Base-by-base conservation (phyloP, 2,888 invertebrate species). In the Seira musarum region DNA sequence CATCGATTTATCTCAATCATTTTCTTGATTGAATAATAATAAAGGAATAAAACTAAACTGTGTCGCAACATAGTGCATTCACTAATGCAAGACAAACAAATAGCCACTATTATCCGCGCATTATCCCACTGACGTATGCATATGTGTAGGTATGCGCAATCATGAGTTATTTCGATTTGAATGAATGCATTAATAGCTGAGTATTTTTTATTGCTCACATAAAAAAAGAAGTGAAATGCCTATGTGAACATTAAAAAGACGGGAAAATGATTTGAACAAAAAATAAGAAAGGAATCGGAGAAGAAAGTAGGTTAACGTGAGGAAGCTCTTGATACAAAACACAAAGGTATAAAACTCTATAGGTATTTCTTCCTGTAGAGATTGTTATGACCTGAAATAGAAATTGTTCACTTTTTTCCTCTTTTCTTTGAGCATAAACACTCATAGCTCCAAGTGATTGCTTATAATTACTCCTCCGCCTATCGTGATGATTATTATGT, bases 1-100 rank as follows among this genome's bases (percentile, higher is more conserved):
- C 15, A 76, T 76, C 76, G 76, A 76, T 76, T 68, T 64, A 69
- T 63, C 68, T 22, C 40, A 57, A 73, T 64, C 53, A 30, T 13
- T 65, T 46, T 53, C 49, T 30, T 65, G 66, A 53, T 65, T 10
- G 49, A 46, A 13, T 46, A 65, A 30, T 17, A 15, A 66, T 13
- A 66, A 25, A 21, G 5, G 40, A 40, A 40, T 40, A 40, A 8
- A n/a, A n/a, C n/a, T n/a, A n/a, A 63, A 22, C 15, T 24, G 63
- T 2, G 6, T 40, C 40, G 35, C 61, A 61, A 60, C n/a, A n/a
- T n/a, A n/a, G n/a, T 40, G 40, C 13, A 40, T 40, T 40, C 40
- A 8, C 6, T 40, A 40, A 40, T 40, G 13, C 40, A 13, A 40
- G 5, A 40, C 40, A 40, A 8, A 40, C 5, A 40, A 13, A 13